These are phyloP conservation scores for Archips crataeganus DNA, from an alignment of 2,888 invertebrate species.

Conservation along the genomic window DNA sequence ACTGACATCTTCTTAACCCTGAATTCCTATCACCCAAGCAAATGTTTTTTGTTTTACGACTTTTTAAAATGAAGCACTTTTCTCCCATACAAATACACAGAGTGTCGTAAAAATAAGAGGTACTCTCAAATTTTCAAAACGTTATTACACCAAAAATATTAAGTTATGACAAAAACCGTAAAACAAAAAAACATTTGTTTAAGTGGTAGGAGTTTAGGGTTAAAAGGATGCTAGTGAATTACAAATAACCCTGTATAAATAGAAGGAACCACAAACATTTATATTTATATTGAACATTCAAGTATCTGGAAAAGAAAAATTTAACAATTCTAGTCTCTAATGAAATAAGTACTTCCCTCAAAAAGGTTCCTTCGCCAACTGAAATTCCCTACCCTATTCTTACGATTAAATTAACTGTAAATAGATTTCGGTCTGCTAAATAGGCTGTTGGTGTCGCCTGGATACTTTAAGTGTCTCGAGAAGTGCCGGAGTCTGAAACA, in stretches of 20 bases:
- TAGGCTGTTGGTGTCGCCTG: conserved; percentile 33
- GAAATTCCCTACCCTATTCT: conserved; percentile 12
- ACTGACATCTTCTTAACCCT: no score
- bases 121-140: no score
- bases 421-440: conserved; percentile 32
- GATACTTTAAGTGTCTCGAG: conserved; percentile 30
- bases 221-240: no score
- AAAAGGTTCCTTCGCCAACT: conserved; percentile 14
- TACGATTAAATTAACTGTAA: conserved; percentile 34
- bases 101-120: no score
- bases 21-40: no score
- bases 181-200: no score
- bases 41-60: no score
- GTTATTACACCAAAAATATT: no score
- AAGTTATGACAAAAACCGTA: no score
- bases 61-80: no score
- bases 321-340: conserved; percentile 18
- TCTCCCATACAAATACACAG: no score
- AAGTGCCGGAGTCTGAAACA: conserved; percentile 24
- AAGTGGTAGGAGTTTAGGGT: no score
- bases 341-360: conserved; percentile 13
- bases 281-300: neutral
- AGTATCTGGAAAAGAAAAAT: neutral
- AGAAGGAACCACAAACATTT: neutral
- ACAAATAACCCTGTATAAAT: neutral